Base-by-base conservation (phyloP, 1,140 invertebrate genomes). In the Ceratina japonica region DNA sequence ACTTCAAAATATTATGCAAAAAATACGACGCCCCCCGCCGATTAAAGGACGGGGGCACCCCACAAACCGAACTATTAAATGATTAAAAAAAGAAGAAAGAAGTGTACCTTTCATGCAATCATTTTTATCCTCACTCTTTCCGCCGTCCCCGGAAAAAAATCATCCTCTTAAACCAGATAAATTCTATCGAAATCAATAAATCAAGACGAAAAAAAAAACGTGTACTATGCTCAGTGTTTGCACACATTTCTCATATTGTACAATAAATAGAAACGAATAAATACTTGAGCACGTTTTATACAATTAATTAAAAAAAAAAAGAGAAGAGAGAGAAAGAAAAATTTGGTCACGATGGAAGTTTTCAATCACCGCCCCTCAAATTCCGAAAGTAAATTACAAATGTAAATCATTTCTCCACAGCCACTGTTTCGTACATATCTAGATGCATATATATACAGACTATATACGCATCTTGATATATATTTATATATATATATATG, bases 251-350 rank as follows among this genome's bases (percentile, higher is more conserved):
- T 56, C n/a, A n/a, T 56, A 18, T 44, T 65, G 44, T 77, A 72
- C 59, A 85, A 85, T 85, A 85, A 85, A 85, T 85, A 85, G 62
- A 85, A 61, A 81, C 49, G 68, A 85, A 85, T 85, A 85, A 85
- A 85, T 85, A 85, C 75, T 85, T 81, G 77, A 85, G 63, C 76
- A 58, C 66, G 61, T 80, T 63, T 54, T 68, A 79, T 72, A 68
- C 15, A 13, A 24, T 31, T 20, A 24, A 20, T 31, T 31, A 31
- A 44, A 51, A 68, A 0, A n/a, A 16, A 49, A 3, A 66, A 66
- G 31, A 66, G 20, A 27, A 54, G 18, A 54, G 16, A 56, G 22
- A 37, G 15, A 59, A 59, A 59, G n/a, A 59, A 54, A n/a, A 61
- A 44, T 8, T 44, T 44, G 37, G 37, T 44, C 37, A 44, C 2